Evolutionary conservation across 2,888 invertebrate species (phyloP).

Genomic region (Danaus chrysippus): DNA sequence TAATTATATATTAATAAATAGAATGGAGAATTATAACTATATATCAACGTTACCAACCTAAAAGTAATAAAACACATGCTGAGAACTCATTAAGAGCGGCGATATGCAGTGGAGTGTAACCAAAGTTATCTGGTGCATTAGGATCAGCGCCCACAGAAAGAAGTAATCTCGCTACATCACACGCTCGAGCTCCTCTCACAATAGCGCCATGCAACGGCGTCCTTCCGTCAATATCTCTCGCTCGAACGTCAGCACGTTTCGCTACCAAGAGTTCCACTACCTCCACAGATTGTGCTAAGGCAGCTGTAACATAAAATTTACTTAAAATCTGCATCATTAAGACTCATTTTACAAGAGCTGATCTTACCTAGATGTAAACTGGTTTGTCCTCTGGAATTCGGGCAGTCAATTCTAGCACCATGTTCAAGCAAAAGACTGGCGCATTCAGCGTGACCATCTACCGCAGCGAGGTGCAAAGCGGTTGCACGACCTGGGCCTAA

Average conservation of each 20-base stretch:
- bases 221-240: constrained; percentile 85
- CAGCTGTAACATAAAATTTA: constrained; percentile 71
- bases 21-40: not conserved
- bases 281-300: constrained; percentile 88
- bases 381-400: constrained; percentile 87
- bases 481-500: constrained; percentile 85
- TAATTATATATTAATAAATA: not conserved
- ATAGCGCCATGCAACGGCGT: constrained; percentile 90
- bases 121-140: constrained; percentile 87
- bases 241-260: constrained; percentile 81
- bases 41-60: constrained; percentile 58
- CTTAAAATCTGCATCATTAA: not conserved
- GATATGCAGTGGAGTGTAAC: constrained; percentile 91
- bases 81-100: constrained; percentile 92
- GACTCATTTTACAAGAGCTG: not conserved
- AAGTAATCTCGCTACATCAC: constrained; percentile 84
- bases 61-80: constrained; percentile 83
- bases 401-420: constrained; percentile 87
- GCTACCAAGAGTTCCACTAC: constrained; percentile 85
- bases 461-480: constrained; percentile 92
- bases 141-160: constrained; percentile 84
- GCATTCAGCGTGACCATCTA: constrained; percentile 90
- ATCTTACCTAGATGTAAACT: constrained; percentile 85
- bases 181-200: constrained; percentile 85
- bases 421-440: constrained; percentile 84